Evolutionary conservation across 2,888 invertebrate genomes (phyloP).

Genomic region (Neocrepidodera transversa): DNA sequence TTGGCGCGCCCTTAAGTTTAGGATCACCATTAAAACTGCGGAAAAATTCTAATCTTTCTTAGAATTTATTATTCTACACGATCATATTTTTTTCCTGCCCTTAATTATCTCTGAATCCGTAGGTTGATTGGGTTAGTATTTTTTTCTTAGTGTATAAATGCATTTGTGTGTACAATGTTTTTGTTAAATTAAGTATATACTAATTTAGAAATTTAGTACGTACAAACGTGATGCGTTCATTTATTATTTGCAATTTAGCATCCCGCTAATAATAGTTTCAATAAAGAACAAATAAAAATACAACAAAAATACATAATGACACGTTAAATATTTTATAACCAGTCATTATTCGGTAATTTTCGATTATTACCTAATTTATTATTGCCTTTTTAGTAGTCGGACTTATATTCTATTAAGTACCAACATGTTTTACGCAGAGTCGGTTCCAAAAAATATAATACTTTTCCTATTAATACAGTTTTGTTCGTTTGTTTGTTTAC

Average conservation of each 20-base stretch:
- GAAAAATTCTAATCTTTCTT: too few relatives aligned
- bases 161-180: too few relatives aligned
- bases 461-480: too few relatives aligned
- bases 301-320: constrained; percentile 31
- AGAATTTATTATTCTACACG: too few relatives aligned
- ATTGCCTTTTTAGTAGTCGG: constrained; percentile 35
- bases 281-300: constrained; percentile 12
- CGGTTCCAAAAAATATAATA: background rate
- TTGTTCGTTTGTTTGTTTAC: too few relatives aligned
- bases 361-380: constrained; percentile 38
- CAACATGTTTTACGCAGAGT: constrained; percentile 9
- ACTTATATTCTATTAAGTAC: constrained; percentile 33
- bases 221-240: constrained; percentile 10
- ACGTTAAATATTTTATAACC: constrained; percentile 25
- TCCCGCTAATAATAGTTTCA: constrained; percentile 10
- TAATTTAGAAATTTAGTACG: background rate
- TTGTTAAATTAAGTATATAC: background rate
- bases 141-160: too few relatives aligned
- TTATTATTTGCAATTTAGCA: constrained; percentile 3
- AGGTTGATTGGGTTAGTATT: too few relatives aligned
- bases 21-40: too few relatives aligned
- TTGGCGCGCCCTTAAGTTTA: too few relatives aligned
- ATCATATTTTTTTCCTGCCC: too few relatives aligned
- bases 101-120: too few relatives aligned
- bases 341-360: constrained; percentile 36